These are phyloP conservation scores for Myrmophylax atrothorax DNA, from an alignment of 2,113 vertebrate genomes.

Conservation along the genomic window DNA sequence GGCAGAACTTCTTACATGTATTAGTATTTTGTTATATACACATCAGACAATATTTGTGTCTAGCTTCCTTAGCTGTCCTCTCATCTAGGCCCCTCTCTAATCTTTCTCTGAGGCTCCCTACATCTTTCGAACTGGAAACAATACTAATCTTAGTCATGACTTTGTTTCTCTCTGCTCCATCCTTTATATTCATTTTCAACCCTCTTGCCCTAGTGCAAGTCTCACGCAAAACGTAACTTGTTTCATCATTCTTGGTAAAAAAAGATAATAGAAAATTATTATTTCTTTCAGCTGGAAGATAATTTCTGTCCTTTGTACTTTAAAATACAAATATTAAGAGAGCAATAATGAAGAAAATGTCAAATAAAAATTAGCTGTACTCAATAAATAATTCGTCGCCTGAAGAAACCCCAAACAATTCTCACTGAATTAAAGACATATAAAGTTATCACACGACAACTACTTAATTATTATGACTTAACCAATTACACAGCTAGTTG, in stretches of 20 bases:
- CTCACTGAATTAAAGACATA: background rate
- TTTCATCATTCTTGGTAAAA: background rate
- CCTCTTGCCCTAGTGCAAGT: background rate
- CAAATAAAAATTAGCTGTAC: background rate
- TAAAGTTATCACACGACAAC: background rate
- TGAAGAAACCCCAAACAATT: background rate
- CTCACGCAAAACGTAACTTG: background rate
- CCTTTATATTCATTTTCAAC: background rate
- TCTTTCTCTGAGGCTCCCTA: background rate
- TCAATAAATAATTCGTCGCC: background rate
- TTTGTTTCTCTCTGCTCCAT: background rate
- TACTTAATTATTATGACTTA: background rate
- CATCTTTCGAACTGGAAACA: background rate
- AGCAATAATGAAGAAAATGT: background rate
- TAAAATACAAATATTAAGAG: background rate
- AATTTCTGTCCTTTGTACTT: background rate
- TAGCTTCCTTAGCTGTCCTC: background rate
- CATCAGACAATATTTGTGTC: background rate
- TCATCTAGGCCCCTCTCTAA: background rate
- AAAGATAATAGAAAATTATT: background rate
- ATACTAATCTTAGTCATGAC: background rate
- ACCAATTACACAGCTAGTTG: background rate
- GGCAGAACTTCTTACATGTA: background rate
- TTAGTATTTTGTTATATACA: background rate
- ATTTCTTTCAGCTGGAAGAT: background rate